Evolutionary conservation across 2,888 invertebrate species (phyloP), one percentile per base, ranked within the genome.

Genomic region (Tanytarsus gracilentus): DNA sequence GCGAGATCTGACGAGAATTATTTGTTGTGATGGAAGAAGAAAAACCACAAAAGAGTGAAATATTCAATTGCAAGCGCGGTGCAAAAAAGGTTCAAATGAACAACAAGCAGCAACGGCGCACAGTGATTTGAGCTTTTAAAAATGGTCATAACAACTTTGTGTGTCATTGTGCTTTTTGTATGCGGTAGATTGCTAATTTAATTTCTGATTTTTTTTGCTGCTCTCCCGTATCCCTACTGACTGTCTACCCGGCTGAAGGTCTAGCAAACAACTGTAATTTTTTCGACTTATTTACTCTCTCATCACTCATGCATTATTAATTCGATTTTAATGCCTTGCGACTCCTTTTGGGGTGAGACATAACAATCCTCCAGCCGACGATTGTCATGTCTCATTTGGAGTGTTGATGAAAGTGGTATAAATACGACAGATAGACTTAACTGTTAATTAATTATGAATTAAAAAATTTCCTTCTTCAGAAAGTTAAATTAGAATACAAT

Each of bases 161-260:
- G n/a, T 49, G 49, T 49, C 49, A 49, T 16, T 49, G 49, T 39
- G 33, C 21, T 53, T 11, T 29, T 36, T 29, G 18, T n/a, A 18
- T 58, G 58, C 58, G 58, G 58, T 58, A 29, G 58, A 58, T 58
- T 58, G 58, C 40, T 58, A 58, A 58, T 58, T 58, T 58, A 58
- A 26, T 18, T 27, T 29, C 48, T 27, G n/a, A 26, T 26, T 49
- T 49, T 44, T 44, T 49, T 49, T 49, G n/a, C 30, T 44, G 4
- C 58, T 14, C 40, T 16, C 26, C 40, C 40, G 25, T n/a, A 40
- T 36, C 36, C 14, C 14, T 36, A n/a, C n/a, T n/a, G n/a, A n/a
- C n/a, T n/a, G n/a, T 36, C 36, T 14, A 36, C 36, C 23, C 44
- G 44, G 23, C 44, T 23, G 44, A 44, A 18, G 21, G 44, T 44